Evolutionary conservation across 2,888 invertebrate genomes (phyloP).

Genomic region (Bellardia pandia): DNA sequence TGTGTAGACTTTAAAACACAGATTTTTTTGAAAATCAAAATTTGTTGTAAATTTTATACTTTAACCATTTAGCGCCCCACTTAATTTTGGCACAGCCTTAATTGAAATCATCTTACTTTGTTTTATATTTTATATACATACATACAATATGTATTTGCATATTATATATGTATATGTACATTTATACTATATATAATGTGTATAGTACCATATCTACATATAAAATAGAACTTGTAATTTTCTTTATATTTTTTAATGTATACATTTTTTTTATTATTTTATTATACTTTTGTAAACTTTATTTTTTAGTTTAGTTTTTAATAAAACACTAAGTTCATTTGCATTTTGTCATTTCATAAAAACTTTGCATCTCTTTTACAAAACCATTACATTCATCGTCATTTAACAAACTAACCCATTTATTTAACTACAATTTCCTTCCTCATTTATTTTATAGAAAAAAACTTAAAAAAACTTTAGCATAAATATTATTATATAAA

Average conservation of each 20-base stretch:
- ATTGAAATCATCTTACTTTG: slow-evolving; percentile 69
- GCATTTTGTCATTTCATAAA: too few species aligned
- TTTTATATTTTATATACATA: slow-evolving; percentile 44
- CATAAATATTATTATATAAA: neutral
- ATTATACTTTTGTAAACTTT: slow-evolving; percentile 35
- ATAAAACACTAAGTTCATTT: too few species aligned
- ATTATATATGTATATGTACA: slow-evolving; percentile 16
- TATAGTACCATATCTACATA: too few species aligned
- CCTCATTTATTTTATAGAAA: too few species aligned
- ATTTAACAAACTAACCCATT: too few species aligned
- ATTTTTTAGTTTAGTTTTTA: slow-evolving; percentile 7
- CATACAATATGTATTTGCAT: neutral
- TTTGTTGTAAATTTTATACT: slow-evolving; percentile 30
- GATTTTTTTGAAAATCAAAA: slow-evolving; percentile 35
- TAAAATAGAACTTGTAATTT: slow-evolving; percentile 33
- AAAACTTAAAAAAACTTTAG: neutral
- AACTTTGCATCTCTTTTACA: too few species aligned
- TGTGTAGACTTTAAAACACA: slow-evolving; percentile 29
- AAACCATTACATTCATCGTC: too few species aligned
- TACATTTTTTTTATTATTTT: slow-evolving; percentile 43
- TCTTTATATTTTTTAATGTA: slow-evolving; percentile 24
- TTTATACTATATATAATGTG: too few species aligned
- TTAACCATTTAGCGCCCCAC: neutral
- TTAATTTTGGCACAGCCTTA: slow-evolving; percentile 79
- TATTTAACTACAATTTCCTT: too few species aligned